A percentile compares a stretch with the other conserved stretches of the same genome.
Evolutionary conservation across 2,113 vertebrate species (phyloP).

Genomic region (Sitta europaea): DNA sequence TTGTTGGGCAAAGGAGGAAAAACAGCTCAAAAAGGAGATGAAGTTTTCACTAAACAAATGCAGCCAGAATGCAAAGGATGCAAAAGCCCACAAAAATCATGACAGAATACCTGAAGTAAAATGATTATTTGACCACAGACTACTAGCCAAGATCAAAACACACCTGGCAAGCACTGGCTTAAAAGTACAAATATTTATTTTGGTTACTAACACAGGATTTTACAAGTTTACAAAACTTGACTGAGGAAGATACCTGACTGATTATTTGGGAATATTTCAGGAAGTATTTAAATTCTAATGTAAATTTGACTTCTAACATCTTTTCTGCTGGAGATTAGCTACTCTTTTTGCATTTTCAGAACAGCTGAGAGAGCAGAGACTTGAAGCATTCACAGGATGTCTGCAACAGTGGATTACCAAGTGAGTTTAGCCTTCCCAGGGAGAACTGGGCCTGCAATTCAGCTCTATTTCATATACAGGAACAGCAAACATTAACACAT

Average conservation of each 20-base stretch:
- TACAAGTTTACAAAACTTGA: background rate
- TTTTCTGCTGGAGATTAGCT: background rate
- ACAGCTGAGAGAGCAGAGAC: background rate
- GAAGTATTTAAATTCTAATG: background rate
- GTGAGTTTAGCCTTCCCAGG: background rate
- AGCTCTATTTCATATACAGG: background rate
- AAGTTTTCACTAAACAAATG: background rate
- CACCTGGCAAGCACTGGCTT: background rate
- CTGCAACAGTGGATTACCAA: background rate
- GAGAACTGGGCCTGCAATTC: background rate
- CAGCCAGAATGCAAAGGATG: background rate
- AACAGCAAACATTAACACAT: background rate
- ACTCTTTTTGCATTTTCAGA: background rate
- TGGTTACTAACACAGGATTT: background rate
- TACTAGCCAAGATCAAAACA: background rate
- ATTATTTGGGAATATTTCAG: background rate
- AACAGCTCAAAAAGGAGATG: fast-evolving
- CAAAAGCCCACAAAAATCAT: background rate
- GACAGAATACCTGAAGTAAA: background rate
- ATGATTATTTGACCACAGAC: background rate
- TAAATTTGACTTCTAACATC: background rate
- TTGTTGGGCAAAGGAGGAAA: background rate
- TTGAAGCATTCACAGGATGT: background rate
- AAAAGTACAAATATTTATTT: background rate
- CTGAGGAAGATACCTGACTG: background rate